These are phyloP conservation scores for Sebastes goodei DNA, from an alignment of 2,797 vertebrate species.

Conservation along the genomic window DNA sequence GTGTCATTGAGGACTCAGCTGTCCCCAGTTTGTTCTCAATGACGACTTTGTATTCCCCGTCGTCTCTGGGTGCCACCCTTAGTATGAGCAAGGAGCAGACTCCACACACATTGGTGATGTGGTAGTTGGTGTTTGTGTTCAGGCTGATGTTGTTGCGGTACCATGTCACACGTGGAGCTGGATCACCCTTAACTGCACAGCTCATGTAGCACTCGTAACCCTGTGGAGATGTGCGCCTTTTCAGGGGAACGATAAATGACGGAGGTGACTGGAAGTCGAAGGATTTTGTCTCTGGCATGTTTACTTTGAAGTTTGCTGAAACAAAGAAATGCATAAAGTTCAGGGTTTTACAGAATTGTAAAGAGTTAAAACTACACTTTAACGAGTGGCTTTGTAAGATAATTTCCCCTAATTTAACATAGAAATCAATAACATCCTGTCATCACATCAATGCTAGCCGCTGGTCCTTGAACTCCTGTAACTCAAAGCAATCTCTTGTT, in stretches of 20 bases:
- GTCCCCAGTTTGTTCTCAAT: conserved; percentile 84
- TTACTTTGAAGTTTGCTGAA: conserved; percentile 70
- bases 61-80: conserved; percentile 80
- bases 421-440: background rate
- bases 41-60: conserved; percentile 85
- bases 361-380: background rate
- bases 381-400: background rate
- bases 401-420: no score
- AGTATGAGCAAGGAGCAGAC: conserved; percentile 90
- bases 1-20: conserved; percentile 81
- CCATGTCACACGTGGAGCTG: conserved; percentile 87
- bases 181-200: conserved; percentile 88
- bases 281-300: conserved; percentile 52
- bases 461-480: background rate
- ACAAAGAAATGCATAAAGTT: conserved; percentile 14
- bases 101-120: conserved; percentile 87
- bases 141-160: conserved; percentile 85
- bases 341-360: background rate
- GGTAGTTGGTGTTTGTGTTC: conserved; percentile 82
- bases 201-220: conserved; percentile 91
- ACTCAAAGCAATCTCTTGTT: background rate
- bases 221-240: conserved; percentile 79
- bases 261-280: conserved; percentile 80
- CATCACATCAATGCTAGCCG: background rate
- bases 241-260: conserved; percentile 84